Base-by-base conservation (phyloP, 1,140 invertebrate genomes). In the Philaenus spumarius region DNA sequence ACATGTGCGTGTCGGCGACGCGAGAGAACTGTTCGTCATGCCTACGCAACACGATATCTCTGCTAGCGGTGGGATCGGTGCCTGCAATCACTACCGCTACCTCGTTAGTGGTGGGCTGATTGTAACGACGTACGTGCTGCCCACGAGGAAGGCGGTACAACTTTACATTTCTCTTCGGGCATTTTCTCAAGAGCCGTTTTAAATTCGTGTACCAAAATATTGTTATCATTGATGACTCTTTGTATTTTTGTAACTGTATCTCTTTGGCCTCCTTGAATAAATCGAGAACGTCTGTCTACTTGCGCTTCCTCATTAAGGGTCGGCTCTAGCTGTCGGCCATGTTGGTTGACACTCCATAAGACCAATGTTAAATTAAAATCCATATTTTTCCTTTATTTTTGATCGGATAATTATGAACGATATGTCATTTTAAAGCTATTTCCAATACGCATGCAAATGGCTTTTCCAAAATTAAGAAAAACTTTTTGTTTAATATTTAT, bases 81-180 rank as follows among this genome's bases (percentile, higher is more conserved):
- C 67, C 67, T 24, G 65, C 64, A 19, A 70, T 64, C 3, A 69
- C 42, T 37, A 64, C 42, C 24, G 63, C 65, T 20, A 71, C 64
- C 40, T 68, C 63, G 45, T 65, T 42, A 20, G 52, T 34, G 17
- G 56, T 63, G 55, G 67, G 62, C 12, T 37, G 62, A 53, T 74
- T 73, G 51, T 48, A 69, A 6, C 51, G 30, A 17, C 65, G 20
- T 54, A 22, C 52, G 47, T 73, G 72, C 61, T 64, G 61, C 20
- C 61, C 62, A 46, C 57, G 55, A 30, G 68, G 68, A 54, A 35
- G 62, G 64, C 63, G 63, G 40, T 72, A 70, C 46, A 46, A 62
- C 23, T 58, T 59, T 51, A 39, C 12, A 54, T 7, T 59, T 37
- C 22, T 60, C 55, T 53, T 24, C 11, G 6, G 63, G 50, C 39